Evolutionary conservation across 2,797 vertebrate species (phyloP), one percentile per base, ranked within the genome.

Genomic region (Prunella strophiata): DNA sequence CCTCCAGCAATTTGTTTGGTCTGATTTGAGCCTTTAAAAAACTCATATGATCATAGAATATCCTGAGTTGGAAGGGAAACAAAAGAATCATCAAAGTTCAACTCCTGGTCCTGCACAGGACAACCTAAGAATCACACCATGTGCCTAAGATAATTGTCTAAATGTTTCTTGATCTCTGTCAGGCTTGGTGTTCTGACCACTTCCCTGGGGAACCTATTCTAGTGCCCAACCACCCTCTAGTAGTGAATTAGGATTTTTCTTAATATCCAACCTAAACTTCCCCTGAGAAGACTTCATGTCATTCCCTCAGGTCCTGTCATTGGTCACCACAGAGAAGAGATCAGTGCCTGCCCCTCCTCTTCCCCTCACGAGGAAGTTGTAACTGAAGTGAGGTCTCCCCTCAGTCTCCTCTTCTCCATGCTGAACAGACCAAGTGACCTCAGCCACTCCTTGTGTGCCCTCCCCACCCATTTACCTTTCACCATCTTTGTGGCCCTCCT

Each of bases 191-290:
- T 16, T 43, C 13, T 38, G 27, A 55, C 9, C 16, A 29, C 6
- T n/a, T 23, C 18, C 14, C 32, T 30, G 43, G 34, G 8, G 3
- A 55, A 7, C 5, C 6, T 57, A 8, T 38, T 70, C 8, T 38
- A 25, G 27, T 11, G 7, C 10, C 29, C 5, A 7, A 0, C 0
- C 2, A 13, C 1, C 11, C 5, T 82, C n/a, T 63, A 10, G 14
- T 34, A 34, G 34, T 7, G 34, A 8, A 34, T 34, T 34, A 34
- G 7, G 34, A 34, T 1, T 21, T 36, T 61, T 32, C 7, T 11
- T 57, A 16, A 40, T 30, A n/a, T 45, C 12, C 25, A 71, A 6
- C 14, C 7, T 40, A 65, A 89, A 32, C 9, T 7, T 51, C 25
- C 7, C 13, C 7, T 43, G 32, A 57, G 16, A 38, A 8, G 9